Evolutionary conservation across 2,113 vertebrate genomes (phyloP).

Genomic region (Leptosomus discolor): DNA sequence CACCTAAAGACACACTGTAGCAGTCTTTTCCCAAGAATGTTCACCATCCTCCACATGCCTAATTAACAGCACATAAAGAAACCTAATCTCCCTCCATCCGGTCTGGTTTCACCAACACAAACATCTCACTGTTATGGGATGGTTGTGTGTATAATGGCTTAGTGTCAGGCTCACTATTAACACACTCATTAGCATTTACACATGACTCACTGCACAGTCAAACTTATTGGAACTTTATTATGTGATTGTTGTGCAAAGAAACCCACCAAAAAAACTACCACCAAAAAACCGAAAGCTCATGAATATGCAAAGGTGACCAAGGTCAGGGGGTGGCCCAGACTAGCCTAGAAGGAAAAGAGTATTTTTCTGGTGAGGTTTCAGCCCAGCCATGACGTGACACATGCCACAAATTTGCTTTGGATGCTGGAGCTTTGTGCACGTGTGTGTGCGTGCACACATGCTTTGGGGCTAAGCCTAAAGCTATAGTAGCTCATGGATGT

Average conservation of each 20-base stretch:
- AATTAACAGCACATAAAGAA: background rate
- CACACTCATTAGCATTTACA: background rate
- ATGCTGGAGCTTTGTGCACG: background rate
- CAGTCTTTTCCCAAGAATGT: background rate
- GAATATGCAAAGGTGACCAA: background rate
- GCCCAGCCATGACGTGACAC: background rate
- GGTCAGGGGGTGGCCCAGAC: too few species aligned
- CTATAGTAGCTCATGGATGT: accelerated
- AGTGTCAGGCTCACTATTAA: background rate
- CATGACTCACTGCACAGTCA: background rate
- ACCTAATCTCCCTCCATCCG: background rate
- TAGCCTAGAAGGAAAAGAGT: background rate
- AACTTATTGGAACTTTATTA: background rate
- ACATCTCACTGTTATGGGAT: background rate
- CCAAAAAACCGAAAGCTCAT: background rate
- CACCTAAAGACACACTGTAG: background rate
- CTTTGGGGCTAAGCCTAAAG: background rate
- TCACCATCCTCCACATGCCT: background rate
- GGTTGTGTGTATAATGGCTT: accelerated
- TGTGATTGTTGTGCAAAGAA: background rate
- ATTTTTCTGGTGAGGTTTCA: background rate
- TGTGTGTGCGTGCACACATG: too few species aligned
- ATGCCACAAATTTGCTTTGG: background rate
- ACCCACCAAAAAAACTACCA: background rate
- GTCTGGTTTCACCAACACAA: background rate